Conservation (phyloP, 2,113 vertebrate genomes). For the Nannobrachium achirus region DNA sequence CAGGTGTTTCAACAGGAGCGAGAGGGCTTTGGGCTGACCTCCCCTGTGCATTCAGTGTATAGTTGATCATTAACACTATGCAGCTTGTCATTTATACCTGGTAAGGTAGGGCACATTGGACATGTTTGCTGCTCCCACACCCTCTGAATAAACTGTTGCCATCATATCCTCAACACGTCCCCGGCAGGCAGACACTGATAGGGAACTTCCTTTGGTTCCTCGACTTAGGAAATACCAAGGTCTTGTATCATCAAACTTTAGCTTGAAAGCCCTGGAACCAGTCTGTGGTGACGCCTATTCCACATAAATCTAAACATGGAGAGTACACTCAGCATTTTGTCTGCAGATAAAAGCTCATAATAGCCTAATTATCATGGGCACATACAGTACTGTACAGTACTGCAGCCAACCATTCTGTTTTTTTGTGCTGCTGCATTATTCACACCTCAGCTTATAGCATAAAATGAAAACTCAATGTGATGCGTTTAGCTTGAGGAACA, state of each 20-base stretch:
- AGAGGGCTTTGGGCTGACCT: background rate
- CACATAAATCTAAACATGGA: background rate
- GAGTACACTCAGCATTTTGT: background rate
- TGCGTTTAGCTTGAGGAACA: too few relatives aligned
- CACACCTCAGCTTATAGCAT: background rate
- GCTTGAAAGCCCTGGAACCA: background rate
- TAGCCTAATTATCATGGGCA: background rate
- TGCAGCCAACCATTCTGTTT: background rate
- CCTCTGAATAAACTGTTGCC: conserved; percentile 49
- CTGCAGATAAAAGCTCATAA: background rate
- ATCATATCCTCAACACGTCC: conserved; percentile 20
- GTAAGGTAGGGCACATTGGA: background rate
- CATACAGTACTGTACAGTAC: background rate
- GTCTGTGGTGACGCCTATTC: background rate
- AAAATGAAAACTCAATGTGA: too few relatives aligned
- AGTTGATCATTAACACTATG: conserved; percentile 53
- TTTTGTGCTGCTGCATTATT: background rate
- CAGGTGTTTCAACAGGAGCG: background rate
- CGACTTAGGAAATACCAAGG: conserved; percentile 55
- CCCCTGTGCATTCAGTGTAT: background rate
- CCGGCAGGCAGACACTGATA: conserved; percentile 37
- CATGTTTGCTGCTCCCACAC: conserved; percentile 38
- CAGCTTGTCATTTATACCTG: background rate
- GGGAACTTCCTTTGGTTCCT: conserved; percentile 64
- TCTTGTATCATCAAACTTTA: conserved; percentile 29